Conservation (phyloP, 2,797 vertebrate species). For the Acanthurus leucopareius region DNA sequence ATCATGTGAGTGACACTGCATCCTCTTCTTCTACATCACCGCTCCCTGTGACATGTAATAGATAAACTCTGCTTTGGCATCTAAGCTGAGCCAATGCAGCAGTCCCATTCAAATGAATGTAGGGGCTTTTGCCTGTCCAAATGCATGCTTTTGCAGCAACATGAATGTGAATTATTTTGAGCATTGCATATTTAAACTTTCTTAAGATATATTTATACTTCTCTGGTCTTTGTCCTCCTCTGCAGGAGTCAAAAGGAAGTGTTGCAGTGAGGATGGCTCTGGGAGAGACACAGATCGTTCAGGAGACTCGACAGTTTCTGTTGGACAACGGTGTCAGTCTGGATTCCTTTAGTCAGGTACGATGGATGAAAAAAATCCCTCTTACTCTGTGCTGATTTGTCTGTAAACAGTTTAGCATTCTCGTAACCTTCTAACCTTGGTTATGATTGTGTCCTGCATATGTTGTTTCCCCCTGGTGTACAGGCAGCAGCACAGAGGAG, state of each 20-base stretch:
- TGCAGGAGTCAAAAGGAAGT: slow-evolving; percentile 93
- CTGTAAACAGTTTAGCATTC: background rate
- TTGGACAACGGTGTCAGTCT: slow-evolving; percentile 91
- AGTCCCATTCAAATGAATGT: background rate
- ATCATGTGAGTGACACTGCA: slow-evolving; percentile 89
- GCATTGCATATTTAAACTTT: too few species aligned
- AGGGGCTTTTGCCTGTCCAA: background rate
- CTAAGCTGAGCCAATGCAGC: accelerated
- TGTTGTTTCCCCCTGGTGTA: accelerated
- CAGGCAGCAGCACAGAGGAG: slow-evolving; percentile 92
- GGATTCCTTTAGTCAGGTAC: slow-evolving; percentile 97
- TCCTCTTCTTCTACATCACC: background rate
- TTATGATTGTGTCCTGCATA: background rate
- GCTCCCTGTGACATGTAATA: background rate
- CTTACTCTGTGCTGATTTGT: background rate
- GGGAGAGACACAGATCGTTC: slow-evolving; percentile 96
- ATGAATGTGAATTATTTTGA: too few species aligned
- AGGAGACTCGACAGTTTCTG: slow-evolving; percentile 94
- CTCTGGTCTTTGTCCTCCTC: slow-evolving; percentile 11
- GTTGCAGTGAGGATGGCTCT: slow-evolving; percentile 95
- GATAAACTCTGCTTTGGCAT: background rate
- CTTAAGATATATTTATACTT: background rate
- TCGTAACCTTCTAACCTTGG: background rate
- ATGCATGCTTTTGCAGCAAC: background rate
- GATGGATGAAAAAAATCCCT: background rate